phyloP scores from a whole-genome alignment of 2,888 invertebrate genomes.

The Drosophila demipolita region DNA sequence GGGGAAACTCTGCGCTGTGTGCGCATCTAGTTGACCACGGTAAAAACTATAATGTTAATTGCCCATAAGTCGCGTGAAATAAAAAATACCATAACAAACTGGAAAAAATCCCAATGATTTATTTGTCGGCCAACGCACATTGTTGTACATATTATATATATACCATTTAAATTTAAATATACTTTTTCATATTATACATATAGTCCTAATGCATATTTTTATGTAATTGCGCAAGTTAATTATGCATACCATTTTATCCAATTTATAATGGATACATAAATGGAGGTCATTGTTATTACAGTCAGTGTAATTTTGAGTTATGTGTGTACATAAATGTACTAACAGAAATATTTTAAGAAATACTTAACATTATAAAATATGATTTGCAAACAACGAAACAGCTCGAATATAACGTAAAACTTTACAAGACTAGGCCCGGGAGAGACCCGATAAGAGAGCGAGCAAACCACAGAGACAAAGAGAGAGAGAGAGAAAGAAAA shows the following conservation, averaged over 20 bases:
- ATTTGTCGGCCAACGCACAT: background rate
- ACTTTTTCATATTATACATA: background rate
- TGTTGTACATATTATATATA: background rate
- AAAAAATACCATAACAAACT: conserved; percentile 24
- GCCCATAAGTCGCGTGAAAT: background rate
- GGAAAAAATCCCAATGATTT: conserved; percentile 29
- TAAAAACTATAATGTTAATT: conserved; percentile 11
- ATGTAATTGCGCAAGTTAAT: conserved; percentile 3
- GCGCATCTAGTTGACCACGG: conserved; percentile 1
- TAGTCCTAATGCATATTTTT: background rate
- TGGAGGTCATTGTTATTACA: conserved; percentile 19
- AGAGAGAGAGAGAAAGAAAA: conserved; percentile 9
- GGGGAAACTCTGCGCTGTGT: conserved; percentile 9
- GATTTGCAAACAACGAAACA: conserved; percentile 26
- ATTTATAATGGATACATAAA: conserved; percentile 16
- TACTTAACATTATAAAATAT: conserved; percentile 17
- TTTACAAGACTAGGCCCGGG: conserved; percentile 32
- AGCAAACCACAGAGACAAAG: background rate
- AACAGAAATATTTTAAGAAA: conserved; percentile 5
- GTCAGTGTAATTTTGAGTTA: conserved; percentile 6
- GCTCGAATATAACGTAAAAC: conserved; percentile 28
- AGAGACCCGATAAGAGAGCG: conserved; percentile 8
- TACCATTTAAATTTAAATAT: background rate
- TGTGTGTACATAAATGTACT: conserved; percentile 3
- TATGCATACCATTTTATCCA: background rate